Base-by-base conservation (phyloP, 2,113 vertebrate genomes). In the Spheniscus mendiculus region DNA sequence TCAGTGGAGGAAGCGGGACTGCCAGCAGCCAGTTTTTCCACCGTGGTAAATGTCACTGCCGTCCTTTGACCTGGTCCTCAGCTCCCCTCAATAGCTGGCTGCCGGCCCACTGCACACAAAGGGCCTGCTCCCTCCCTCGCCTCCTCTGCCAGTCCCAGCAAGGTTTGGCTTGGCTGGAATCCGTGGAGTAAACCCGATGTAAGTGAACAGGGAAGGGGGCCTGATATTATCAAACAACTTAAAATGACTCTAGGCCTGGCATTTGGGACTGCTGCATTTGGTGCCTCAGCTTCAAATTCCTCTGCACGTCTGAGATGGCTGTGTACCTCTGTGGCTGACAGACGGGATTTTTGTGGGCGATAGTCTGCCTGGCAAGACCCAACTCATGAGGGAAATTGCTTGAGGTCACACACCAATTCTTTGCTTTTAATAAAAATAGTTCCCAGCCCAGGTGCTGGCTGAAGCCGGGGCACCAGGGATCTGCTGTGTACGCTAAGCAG, bases 11-110 rank as follows among this genome's bases (percentile, higher is more conserved):
- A 97, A 92, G 85, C 4, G 14, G 83, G 29, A 81, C 71, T 90
- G 94, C 91, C 93, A 93, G 82, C 53, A 93, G 78, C 44, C 71
- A 70, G 58, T 67, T 93, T 93, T 95, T 97, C 63, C 47, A 0
- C 55, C 2, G 0, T 30, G 53, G 45, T 86, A 93, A 97, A 97
- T 93, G 93, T 95, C 95, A 94, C 84, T 90, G 71, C 50, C 0
- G 1, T 71, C 76, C 42, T 90, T 77, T 83, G 89, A 86, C 71
- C 82, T 92, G 94, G 47, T 80, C 87, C 84, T 86, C 78, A 63
- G 45, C 59, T 83, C 44, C 67, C 10, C 47, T 94, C 74, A 83
- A 74, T 52, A 70, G 79, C 79, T 97, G 96, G 93, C 89, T 74
- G 67, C 42, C 0, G 0, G 74, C 97, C 96, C 71, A 47, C 38